A percentile compares a stretch with the other conserved stretches of the same genome.
Conservation (phyloP, 2,797 vertebrate genomes). For the Propithecus perrieri region DNA sequence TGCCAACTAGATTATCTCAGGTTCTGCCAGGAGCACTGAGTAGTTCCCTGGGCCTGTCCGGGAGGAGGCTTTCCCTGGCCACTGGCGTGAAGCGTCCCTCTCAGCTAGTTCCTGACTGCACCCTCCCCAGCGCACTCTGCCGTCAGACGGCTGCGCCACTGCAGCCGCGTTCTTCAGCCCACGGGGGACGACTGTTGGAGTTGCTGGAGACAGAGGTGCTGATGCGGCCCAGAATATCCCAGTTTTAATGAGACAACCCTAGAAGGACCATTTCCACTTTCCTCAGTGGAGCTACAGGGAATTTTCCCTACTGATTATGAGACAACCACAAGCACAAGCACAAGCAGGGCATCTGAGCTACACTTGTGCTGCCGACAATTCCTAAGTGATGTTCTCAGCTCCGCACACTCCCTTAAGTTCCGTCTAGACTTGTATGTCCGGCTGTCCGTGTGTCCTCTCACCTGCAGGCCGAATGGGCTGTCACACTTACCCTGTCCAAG, state of each 20-base stretch:
- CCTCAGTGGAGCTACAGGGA: background rate
- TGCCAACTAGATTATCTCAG: background rate
- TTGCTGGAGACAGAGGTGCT: background rate
- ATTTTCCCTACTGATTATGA: background rate
- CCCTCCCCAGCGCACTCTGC: background rate
- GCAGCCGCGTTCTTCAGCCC: background rate
- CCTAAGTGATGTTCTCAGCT: background rate
- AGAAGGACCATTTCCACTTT: background rate
- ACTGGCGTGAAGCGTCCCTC: background rate
- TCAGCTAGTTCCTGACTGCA: background rate
- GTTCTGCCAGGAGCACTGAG: background rate
- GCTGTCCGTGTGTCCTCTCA: background rate
- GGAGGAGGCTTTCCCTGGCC: background rate
- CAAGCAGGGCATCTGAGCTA: background rate
- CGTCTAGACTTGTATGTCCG: background rate
- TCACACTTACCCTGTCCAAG: background rate
- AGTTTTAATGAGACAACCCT: background rate
- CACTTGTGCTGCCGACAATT: background rate
- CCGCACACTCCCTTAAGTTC: background rate
- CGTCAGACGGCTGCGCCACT: background rate
- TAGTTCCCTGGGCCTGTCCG: background rate
- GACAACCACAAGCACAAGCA: background rate
- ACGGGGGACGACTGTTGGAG: background rate
- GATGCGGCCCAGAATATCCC: background rate
- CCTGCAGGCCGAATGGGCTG: background rate